These are phyloP conservation scores for Megalonaias nervosa DNA, from an alignment of 1,140 invertebrate genomes.

Conservation along the genomic window DNA sequence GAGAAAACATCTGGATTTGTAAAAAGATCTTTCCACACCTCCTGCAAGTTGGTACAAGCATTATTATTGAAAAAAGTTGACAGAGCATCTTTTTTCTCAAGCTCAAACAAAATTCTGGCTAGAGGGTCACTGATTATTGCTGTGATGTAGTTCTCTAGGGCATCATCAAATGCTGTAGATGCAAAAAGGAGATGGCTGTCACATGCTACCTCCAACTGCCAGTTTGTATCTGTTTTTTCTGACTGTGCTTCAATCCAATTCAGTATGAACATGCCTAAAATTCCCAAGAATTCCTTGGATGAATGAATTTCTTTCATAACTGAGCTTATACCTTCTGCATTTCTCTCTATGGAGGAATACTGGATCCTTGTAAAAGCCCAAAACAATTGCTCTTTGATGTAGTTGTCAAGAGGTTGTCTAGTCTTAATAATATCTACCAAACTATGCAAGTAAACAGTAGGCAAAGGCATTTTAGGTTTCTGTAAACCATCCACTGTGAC, in stretches of 20 bases:
- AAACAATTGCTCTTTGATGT: constrained; percentile 38
- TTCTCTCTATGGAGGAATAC: constrained; percentile 28
- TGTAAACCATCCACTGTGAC: constrained; percentile 39
- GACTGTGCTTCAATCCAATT: not conserved
- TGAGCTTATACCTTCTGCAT: constrained; percentile 33
- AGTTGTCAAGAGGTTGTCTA: constrained; percentile 22
- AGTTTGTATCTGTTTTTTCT: constrained; percentile 1
- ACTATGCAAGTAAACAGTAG: constrained; percentile 7
- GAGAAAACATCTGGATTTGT: constrained; percentile 4
- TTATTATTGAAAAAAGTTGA: constrained; percentile 19
- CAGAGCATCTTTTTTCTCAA: constrained; percentile 16
- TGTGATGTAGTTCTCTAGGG: constrained; percentile 16
- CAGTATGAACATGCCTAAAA: constrained; percentile 29
- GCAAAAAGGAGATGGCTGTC: constrained; percentile 12
- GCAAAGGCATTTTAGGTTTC: constrained; percentile 17
- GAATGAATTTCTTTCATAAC: constrained; percentile 24
- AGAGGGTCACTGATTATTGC: constrained; percentile 7
- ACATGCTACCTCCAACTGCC: constrained; percentile 23
- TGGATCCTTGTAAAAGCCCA: constrained; percentile 51
- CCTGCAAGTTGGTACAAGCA: not conserved
- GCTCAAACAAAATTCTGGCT: constrained; percentile 20
- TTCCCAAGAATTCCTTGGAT: constrained; percentile 20
- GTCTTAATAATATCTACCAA: constrained; percentile 29
- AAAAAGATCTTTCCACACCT: constrained; percentile 6
- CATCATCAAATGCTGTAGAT: constrained; percentile 18